A percentile compares a stretch with the other conserved stretches of the same genome.
These are phyloP conservation scores for Leptinotarsa defecta DNA, from an alignment of 1,140 invertebrate species.

Conservation along the genomic window DNA sequence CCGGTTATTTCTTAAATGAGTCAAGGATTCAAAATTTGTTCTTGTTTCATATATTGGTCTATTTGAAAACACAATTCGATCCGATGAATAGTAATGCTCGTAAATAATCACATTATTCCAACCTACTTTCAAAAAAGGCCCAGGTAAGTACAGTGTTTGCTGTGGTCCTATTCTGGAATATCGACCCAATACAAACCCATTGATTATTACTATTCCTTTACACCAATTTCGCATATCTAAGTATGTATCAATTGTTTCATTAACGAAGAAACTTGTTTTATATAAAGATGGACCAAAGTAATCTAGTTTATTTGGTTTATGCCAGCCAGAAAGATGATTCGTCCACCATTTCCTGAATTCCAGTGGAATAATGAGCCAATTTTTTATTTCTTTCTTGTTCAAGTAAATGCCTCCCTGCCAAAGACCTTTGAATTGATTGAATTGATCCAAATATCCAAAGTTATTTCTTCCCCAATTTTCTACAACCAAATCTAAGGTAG, in stretches of 20 bases:
- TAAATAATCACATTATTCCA: conserved; percentile 57
- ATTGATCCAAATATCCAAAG: conserved; percentile 58
- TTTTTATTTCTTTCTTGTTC: conserved; percentile 52
- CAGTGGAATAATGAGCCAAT: conserved; percentile 61
- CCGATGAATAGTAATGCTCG: conserved; percentile 47
- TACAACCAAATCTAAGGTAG: conserved; percentile 62
- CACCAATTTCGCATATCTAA: conserved; percentile 58
- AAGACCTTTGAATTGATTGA: conserved; percentile 61
- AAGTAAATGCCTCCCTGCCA: conserved; percentile 57
- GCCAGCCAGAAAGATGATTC: conserved; percentile 51
- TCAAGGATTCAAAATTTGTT: background rate
- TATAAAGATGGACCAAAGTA: conserved; percentile 49
- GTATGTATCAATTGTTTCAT: conserved; percentile 43
- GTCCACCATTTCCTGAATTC: conserved; percentile 59
- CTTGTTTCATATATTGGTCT: conserved; percentile 14
- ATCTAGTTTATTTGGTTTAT: conserved; percentile 47
- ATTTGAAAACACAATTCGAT: conserved; percentile 4
- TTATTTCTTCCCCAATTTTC: conserved; percentile 67
- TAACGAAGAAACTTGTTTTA: conserved; percentile 41
- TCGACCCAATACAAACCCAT: conserved; percentile 68
- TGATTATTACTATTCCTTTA: conserved; percentile 67
- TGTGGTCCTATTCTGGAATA: conserved; percentile 64
- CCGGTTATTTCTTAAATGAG: no score
- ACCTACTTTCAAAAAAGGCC: conserved; percentile 59
- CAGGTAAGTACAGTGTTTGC: conserved; percentile 64